phyloP scores from a whole-genome alignment of 1,140 invertebrate genomes.

The Harpegnathos saltator region DNA sequence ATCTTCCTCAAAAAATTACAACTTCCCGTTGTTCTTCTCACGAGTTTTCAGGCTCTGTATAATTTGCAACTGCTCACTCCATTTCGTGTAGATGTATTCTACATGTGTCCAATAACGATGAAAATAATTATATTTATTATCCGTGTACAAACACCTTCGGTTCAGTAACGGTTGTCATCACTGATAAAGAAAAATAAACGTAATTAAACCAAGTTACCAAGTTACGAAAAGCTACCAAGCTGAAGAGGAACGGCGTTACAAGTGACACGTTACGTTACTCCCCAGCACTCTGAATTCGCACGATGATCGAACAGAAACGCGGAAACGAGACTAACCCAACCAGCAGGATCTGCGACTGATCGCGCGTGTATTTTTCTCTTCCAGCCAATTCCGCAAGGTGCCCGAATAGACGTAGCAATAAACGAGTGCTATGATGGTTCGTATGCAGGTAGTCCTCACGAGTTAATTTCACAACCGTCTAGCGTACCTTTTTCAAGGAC shows the following conservation, averaged over 20 bases:
- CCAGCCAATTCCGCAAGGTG: constrained; percentile 93
- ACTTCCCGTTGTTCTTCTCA: too few species aligned
- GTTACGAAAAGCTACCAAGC: too few species aligned
- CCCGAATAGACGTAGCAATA: constrained; percentile 96
- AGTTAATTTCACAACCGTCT: constrained; percentile 91
- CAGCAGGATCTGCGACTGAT: too few species aligned
- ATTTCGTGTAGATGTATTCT: too few species aligned
- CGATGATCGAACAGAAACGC: constrained; percentile 3
- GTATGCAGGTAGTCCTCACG: constrained; percentile 97
- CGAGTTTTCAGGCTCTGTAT: too few species aligned
- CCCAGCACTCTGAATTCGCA: neutral
- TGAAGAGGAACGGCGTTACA: too few species aligned
- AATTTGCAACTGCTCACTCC: too few species aligned
- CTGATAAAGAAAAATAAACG: neutral
- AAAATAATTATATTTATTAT: constrained; percentile 40
- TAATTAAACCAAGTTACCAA: too few species aligned
- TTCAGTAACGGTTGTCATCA: neutral
- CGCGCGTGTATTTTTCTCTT: constrained; percentile 69
- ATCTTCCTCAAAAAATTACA: too few species aligned
- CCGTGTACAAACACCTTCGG: neutral
- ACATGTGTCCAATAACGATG: too few species aligned
- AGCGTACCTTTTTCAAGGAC: constrained; percentile 90
- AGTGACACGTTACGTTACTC: too few species aligned
- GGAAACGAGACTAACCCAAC: too few species aligned
- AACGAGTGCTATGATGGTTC: constrained; percentile 98